Evolutionary conservation across 1,140 invertebrate genomes (phyloP).

Genomic region (Aplysia californica): DNA sequence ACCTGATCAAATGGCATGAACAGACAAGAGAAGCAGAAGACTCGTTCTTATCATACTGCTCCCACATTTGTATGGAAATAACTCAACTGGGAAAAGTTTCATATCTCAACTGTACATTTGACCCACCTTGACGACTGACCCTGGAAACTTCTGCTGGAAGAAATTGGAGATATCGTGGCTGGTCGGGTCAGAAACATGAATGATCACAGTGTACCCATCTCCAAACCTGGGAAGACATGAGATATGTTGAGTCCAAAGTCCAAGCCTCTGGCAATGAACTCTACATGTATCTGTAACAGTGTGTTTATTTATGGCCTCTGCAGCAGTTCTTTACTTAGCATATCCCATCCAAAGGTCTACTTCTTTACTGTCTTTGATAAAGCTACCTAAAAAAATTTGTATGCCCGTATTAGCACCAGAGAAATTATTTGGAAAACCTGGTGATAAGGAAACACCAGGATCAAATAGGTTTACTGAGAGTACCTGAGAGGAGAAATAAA

Average conservation of each 20-base stretch:
- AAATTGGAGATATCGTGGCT: slow-evolving; percentile 37
- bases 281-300: neutral
- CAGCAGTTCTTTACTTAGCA: neutral
- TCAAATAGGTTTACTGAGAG: too few relatives aligned
- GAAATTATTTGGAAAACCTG: too few relatives aligned
- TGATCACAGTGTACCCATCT: slow-evolving; percentile 77
- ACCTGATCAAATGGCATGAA: too few relatives aligned
- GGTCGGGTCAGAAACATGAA: slow-evolving; percentile 59
- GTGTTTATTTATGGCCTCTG: too few relatives aligned
- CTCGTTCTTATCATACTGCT: neutral
- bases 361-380: neutral
- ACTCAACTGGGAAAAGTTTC: neutral
- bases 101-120: neutral
- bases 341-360: neutral
- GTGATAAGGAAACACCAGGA: too few relatives aligned
- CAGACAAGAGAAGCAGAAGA: too few relatives aligned
- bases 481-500: too few relatives aligned
- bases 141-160: slow-evolving; percentile 55
- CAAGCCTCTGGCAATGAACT: neutral
- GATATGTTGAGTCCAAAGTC: neutral
- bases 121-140: slow-evolving; percentile 69
- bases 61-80: neutral
- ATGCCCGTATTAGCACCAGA: too few relatives aligned
- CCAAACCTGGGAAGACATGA: slow-evolving; percentile 75
- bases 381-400: too few relatives aligned